Conservation (phyloP, 2,888 invertebrate species). For the Saturnia pavonia region DNA sequence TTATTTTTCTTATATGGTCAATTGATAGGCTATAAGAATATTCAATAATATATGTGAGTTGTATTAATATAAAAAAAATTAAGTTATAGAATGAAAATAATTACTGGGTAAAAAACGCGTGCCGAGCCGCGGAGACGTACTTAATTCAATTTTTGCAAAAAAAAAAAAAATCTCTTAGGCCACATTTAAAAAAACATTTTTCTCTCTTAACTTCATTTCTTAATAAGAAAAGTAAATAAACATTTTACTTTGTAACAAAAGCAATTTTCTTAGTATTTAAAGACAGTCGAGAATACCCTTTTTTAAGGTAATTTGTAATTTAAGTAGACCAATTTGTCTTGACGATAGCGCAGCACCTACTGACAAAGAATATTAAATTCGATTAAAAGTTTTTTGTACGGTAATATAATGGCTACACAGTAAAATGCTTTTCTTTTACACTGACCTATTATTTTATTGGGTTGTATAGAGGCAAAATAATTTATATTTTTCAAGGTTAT, state of each 20-base stretch:
- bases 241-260: background rate
- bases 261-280: slow-evolving; percentile 18
- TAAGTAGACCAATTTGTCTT: slow-evolving; percentile 20
- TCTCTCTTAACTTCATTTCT: background rate
- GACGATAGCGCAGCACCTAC: background rate
- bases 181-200: background rate
- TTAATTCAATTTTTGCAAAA: background rate
- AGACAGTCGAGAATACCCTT: slow-evolving; percentile 12
- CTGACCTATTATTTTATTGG: background rate
- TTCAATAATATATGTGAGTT: no score
- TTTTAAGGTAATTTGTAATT: slow-evolving; percentile 20
- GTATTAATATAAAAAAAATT: no score
- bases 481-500: no score
- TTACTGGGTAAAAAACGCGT: no score
- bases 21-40: no score
- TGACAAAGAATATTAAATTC: slow-evolving; percentile 12
- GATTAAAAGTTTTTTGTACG: background rate
- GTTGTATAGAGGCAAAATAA: no score
- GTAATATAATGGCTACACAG: background rate
- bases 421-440: background rate
- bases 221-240: background rate
- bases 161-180: background rate
- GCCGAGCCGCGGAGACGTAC: no score
- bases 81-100: no score
- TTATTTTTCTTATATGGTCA: no score